Base-by-base conservation (phyloP, 2,113 vertebrate genomes). In the Okapia johnstoni region DNA sequence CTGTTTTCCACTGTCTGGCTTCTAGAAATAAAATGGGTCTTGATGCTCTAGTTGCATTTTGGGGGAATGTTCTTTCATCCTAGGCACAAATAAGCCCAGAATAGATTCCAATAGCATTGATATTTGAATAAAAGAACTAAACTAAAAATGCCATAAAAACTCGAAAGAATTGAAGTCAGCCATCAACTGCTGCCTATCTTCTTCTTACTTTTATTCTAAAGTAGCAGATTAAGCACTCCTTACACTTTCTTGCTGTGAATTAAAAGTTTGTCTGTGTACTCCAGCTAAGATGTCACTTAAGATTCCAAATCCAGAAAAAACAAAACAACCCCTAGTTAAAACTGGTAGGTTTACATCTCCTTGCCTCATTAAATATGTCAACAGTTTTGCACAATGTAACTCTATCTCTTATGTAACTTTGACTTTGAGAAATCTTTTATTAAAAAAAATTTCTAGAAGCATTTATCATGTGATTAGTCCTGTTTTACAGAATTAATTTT, bases 41-140 rank as follows among this genome's bases (percentile, higher is more conserved):
- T 95, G 88, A 77, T 97, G 66, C 48, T 97, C 88, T 94, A 85
- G 26, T 57, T 97, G 48, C 25, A 58, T 83, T 98, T 97, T 93
- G 48, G 4, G 33, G 55, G 89, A 86, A 33, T 0, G 77, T 93
- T 93, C 50, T 96, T 95, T 90, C 48, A 84, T 97, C 57, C 12
- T 66, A 1, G 86, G 36, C 40, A 55, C 85, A 94, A 52, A n/a
- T 79, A 50, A 30, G 30, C 83, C 60, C 70, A 86, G 83, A 97
- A 93, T 87, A 95, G 88, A 94, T 21, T 54, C 46, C 19, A 60
- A 36, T 4, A 86, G 15, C 26, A 90, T 1, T 79, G 46, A 21
- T 33, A 83, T 79, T 93, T 96, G 50, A 90, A 89, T 58, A 58
- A 61, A 30, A 66, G 76, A 94, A 55, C 36, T 89, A 5, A 97